Evolutionary conservation across 2,113 vertebrate species (phyloP), one percentile per base, ranked within the genome.

Genomic region (Globicephala melas): DNA sequence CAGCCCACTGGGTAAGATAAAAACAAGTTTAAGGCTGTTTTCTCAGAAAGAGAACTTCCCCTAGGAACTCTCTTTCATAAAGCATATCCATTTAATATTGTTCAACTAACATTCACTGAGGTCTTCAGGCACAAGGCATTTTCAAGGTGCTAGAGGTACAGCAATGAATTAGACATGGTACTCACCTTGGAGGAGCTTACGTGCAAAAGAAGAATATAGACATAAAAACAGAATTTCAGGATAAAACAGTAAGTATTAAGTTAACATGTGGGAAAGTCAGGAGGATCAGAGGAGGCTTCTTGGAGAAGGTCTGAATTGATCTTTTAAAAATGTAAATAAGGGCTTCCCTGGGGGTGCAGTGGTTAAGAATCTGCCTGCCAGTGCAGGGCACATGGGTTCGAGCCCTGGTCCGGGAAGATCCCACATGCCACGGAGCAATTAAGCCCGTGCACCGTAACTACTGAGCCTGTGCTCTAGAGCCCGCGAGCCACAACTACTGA

Each of bases 21-120:
- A 13, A 77, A 65, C 95, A 87, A 86, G 7, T 47, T 62, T 91
- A 44, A 79, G 28, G 23, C 6, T 95, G 58, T 25, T 91, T 81
- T 84, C 18, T 20, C 62, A 88, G 47, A 79, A 91, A 92, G 13
- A 76, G 23, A 85, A 84, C 41, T n/a, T 73, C 58, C 6, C 21
- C 76, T 50, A 84, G 71, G 33, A 89, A 80, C n/a, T 74, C 70
- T 84, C 76, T 94, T 95, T 81, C 47, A 89, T 44, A 80, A 87
- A 91, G 50, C 38, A 74, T 21, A 84, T 53, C 47, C 53, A 62
- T 47, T 77, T 91, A 89, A 38, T 74, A 81, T 33, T 58, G 36
- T 41, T 80, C 73, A 93, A 12, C 58, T 63, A 90, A 90, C 65
- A 82, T 47, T 67, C 63, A 94, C 31, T 95, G 71, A 85, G 10